Conservation (phyloP, 2,888 invertebrate genomes). For the Drosophila kanekoi region DNA sequence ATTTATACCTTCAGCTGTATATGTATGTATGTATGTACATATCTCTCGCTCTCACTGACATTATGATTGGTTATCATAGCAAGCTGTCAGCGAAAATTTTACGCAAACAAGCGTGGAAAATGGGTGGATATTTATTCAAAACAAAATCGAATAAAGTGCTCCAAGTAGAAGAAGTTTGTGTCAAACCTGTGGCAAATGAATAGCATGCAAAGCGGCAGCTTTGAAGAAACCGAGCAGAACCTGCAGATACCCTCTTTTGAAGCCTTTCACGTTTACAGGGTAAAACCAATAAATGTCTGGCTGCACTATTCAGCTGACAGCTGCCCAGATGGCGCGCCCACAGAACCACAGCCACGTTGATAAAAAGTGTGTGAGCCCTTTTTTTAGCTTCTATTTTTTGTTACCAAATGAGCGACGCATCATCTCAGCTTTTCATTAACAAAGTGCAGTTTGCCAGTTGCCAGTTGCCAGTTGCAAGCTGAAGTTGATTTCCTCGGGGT, state of each 20-base stretch:
- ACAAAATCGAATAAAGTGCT: too few species aligned
- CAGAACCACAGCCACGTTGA: constrained; percentile 1
- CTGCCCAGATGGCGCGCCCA: constrained; percentile 5
- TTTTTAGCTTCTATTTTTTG: constrained; percentile 1
- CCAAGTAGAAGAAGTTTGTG: too few species aligned
- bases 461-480: constrained; percentile 45
- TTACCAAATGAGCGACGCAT: constrained; percentile 48
- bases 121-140: too few species aligned
- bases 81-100: too few species aligned
- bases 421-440: constrained; percentile 50
- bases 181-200: too few species aligned
- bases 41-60: too few species aligned
- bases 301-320: constrained; percentile 58
- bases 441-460: constrained; percentile 49
- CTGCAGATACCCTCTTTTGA: neutral
- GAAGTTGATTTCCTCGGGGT: constrained; percentile 74
- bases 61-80: too few species aligned
- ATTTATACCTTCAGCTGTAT: too few species aligned
- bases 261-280: neutral
- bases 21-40: too few species aligned
- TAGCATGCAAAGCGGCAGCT: neutral
- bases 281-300: constrained; percentile 25
- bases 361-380: constrained; percentile 1
- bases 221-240: neutral
- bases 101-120: too few species aligned